These are phyloP conservation scores for Icerya purchasi DNA, from an alignment of 2,888 invertebrate genomes.

Conservation along the genomic window DNA sequence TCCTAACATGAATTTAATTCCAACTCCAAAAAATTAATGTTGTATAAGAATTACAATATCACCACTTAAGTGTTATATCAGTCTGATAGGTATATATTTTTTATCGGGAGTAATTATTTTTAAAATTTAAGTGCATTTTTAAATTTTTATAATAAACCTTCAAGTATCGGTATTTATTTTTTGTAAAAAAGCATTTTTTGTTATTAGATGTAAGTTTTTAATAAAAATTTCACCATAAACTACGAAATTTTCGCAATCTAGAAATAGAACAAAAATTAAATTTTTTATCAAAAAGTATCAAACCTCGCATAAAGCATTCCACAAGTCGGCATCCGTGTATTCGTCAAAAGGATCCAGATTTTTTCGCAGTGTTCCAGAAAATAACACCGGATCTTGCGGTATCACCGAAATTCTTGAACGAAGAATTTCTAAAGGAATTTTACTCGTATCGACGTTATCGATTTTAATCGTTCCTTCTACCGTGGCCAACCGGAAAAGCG, in stretches of 20 bases:
- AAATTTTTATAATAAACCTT: too few species aligned
- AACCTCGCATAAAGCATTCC: constrained; percentile 31
- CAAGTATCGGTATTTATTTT: too few species aligned
- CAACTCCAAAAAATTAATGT: too few species aligned
- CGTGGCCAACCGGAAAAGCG: constrained; percentile 45
- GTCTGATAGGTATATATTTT: too few species aligned
- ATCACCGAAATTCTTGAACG: constrained; percentile 40
- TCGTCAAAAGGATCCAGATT: constrained; percentile 31
- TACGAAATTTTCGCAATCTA: neutral
- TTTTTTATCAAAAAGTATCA: neutral
- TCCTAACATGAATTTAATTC: too few species aligned
- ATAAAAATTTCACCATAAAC: neutral
- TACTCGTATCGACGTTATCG: constrained; percentile 38
- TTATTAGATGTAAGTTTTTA: neutral
- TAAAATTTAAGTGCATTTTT: too few species aligned
- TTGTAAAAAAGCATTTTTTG: too few species aligned
- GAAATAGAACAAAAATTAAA: neutral
- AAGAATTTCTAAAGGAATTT: constrained; percentile 36
- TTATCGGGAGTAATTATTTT: too few species aligned
- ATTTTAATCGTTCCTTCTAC: constrained; percentile 42
- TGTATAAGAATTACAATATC: too few species aligned
- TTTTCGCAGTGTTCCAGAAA: constrained; percentile 33
- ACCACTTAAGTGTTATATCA: too few species aligned
- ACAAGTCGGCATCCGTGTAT: constrained; percentile 29
- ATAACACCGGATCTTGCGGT: constrained; percentile 35